These are phyloP conservation scores for Brachionus calyciflorus DNA, from an alignment of 1,140 invertebrate species.

Conservation along the genomic window DNA sequence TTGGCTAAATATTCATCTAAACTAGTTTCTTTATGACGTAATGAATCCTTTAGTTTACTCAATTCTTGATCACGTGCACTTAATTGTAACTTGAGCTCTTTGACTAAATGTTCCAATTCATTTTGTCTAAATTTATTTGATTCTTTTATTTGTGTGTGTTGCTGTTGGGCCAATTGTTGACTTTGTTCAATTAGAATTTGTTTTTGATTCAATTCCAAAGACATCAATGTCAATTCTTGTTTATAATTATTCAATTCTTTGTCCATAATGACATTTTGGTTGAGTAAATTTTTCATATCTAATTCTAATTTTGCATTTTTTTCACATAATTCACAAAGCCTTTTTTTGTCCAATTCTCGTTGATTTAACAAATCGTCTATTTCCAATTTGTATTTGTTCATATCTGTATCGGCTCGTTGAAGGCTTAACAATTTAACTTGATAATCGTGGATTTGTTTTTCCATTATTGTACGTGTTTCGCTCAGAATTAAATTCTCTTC, in stretches of 20 bases:
- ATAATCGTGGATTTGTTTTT: conserved; percentile 33
- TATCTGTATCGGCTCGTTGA: conserved; percentile 18
- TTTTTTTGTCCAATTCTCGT: conserved; percentile 30
- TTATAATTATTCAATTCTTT: conserved; percentile 9
- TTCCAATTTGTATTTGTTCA: conserved; percentile 44
- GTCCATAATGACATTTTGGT: conserved; percentile 30
- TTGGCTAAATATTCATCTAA: conserved; percentile 22
- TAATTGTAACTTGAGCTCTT: conserved; percentile 6
- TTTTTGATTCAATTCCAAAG: not conserved
- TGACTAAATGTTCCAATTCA: conserved; percentile 21
- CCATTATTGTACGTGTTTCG: conserved; percentile 33
- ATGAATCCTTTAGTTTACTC: not conserved
- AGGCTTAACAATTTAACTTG: conserved; percentile 20
- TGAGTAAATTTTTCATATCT: conserved; percentile 42
- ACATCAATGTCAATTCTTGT: not conserved
- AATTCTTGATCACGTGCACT: conserved; percentile 17
- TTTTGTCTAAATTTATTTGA: conserved; percentile 8
- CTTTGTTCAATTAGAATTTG: not conserved
- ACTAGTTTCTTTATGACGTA: conserved; percentile 7
- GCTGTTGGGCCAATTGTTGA: conserved; percentile 5
- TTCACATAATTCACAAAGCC: conserved; percentile 33
- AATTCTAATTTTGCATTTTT: conserved; percentile 45
- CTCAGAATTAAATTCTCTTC: conserved; percentile 43
- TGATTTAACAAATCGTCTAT: conserved; percentile 18
- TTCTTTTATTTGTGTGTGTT: conserved; percentile 2